Evolutionary conservation across 2,888 invertebrate species (phyloP).

Genomic region (Ophioninae sp.): DNA sequence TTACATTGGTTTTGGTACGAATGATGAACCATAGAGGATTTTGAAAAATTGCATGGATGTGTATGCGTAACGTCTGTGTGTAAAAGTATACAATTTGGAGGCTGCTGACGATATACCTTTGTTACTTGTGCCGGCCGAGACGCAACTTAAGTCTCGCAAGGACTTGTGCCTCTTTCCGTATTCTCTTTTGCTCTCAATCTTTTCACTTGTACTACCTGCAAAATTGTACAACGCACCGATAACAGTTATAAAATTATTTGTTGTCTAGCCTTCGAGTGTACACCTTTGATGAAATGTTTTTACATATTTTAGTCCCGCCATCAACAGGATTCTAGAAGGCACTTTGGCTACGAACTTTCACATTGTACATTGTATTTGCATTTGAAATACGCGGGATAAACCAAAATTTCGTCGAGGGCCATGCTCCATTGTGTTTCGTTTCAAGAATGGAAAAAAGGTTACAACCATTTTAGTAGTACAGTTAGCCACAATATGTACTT

Average conservation of each 20-base stretch:
- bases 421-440: not conserved
- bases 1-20: not conserved
- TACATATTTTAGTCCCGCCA: not conserved
- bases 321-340: not conserved
- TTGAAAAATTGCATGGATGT: not conserved
- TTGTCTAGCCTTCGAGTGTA: not conserved
- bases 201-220: slow-evolving; percentile 81
- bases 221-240: slow-evolving; percentile 74
- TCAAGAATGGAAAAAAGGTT: not conserved
- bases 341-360: not conserved
- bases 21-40: not conserved
- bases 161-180: slow-evolving; percentile 84
- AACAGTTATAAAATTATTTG: slow-evolving; percentile 33
- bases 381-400: not conserved
- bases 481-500: not conserved
- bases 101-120: slow-evolving; percentile 79
- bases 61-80: not conserved
- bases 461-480: not conserved
- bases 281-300: slow-evolving; percentile 1
- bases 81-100: slow-evolving; percentile 28
- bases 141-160: slow-evolving; percentile 86
- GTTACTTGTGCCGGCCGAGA: slow-evolving; percentile 81
- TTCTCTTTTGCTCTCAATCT: slow-evolving; percentile 81
- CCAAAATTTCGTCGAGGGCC: not conserved
- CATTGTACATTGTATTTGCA: not conserved